Base-by-base conservation (phyloP, 1,140 invertebrate species). In the Panagrolaimus sp. region DNA sequence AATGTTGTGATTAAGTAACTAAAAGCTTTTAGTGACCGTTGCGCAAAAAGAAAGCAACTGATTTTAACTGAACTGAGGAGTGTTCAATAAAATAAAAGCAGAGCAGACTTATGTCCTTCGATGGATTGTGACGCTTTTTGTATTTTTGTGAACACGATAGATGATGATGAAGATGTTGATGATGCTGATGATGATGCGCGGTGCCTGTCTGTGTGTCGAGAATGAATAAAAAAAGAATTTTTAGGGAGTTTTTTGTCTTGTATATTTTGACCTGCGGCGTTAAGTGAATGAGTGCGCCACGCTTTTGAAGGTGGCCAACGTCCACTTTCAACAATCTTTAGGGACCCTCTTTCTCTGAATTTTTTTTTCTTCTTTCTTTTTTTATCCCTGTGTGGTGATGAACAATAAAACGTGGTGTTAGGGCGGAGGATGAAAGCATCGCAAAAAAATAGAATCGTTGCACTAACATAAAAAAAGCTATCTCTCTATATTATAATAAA, bases 141-240 rank as follows among this genome's bases (percentile, higher is more conserved):
- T 38, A 38, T 38, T 38, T 38, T 38, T 7, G 32, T 38, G 28
- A 58, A 21, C 52, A 28, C 21, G 52, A 58, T 28, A 28, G 52
- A 28, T 58, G 28, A 58, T 28, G 21, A 52, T 24, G 17, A 24
- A 21, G 48, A 52, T 52, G 48, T 24, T 21, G 48, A 52, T 52
- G 26, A 28, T 28, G 52, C 3, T 26, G 52, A 58, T 28, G 52
- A 58, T 28, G 52, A 26, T 21, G 52, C 28, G 52, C 52, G 52
- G 52, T 58, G 52, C 52, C 52, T 58, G 52, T 58, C 52, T 21
- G 52, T 58, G 52, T 58, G 52, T 58, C 52, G 28, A 58, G 52
- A 58, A n/a, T n/a, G n/a, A n/a, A n/a, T n/a, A n/a, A n/a, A 38
- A 38, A 38, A 38, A 38, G 2, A 2, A 4, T 7, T 58, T 58